phyloP scores from a whole-genome alignment of 1,140 invertebrate genomes.

The Drosophila tani region DNA sequence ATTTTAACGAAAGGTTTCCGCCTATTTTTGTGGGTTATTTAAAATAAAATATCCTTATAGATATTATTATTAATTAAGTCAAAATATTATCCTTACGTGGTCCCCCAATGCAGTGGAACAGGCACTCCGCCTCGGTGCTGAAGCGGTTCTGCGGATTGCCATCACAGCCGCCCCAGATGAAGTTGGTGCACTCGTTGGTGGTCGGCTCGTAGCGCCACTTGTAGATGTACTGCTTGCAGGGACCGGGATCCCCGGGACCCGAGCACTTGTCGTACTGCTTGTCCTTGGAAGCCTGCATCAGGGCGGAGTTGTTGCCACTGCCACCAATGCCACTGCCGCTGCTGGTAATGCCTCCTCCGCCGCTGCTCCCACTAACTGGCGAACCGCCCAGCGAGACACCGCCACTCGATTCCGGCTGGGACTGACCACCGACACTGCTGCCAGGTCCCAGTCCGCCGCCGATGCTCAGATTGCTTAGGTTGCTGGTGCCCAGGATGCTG shows the following conservation, averaged over 20 bases:
- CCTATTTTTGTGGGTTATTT: background rate
- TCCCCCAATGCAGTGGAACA: constrained; percentile 87
- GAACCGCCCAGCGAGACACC: constrained; percentile 15
- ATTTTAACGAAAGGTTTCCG: background rate
- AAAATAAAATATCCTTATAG: background rate
- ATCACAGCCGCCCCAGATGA: constrained; percentile 91
- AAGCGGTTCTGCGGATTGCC: constrained; percentile 92
- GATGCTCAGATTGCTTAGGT: constrained; percentile 28
- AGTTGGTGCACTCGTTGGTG: constrained; percentile 88
- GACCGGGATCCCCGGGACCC: constrained; percentile 86
- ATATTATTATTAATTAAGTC: background rate
- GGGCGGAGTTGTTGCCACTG: constrained; percentile 54
- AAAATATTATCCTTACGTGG: constrained; percentile 82
- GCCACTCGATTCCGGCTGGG: constrained; percentile 24
- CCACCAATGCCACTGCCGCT: constrained; percentile 15
- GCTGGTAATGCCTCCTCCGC: constrained; percentile 17
- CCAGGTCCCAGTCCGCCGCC: constrained; percentile 20
- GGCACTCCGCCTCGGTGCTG: constrained; percentile 89
- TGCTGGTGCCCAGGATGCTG: constrained; percentile 14
- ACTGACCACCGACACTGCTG: constrained; percentile 41
- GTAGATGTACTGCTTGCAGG: constrained; percentile 89
- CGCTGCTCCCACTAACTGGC: constrained; percentile 9
- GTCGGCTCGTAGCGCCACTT: constrained; percentile 91
- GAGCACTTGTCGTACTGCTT: constrained; percentile 80
- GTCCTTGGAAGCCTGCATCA: constrained; percentile 64